Percentiles rank a stretch among this genome's conserved stretches.
Conservation (phyloP, 2,113 vertebrate genomes). For the Microcebus tavaratra region DNA sequence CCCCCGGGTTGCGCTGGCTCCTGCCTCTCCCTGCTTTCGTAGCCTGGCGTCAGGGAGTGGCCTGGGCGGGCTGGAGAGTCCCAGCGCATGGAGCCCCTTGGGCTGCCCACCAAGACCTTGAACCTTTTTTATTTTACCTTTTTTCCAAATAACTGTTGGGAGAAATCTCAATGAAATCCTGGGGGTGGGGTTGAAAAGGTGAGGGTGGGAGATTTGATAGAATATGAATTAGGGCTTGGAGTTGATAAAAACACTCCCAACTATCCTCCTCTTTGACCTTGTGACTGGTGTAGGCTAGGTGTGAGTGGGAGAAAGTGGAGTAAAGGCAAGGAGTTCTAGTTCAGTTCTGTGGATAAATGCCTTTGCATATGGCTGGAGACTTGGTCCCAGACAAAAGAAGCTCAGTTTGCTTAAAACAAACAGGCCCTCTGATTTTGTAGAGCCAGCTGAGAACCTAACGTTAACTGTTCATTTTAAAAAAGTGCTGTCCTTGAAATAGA, state of each 20-base stretch:
- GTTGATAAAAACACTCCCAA: constrained; percentile 18
- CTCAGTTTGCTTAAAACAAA: neutral
- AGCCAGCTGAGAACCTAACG: neutral
- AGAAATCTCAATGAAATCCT: constrained; percentile 64
- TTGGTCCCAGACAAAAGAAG: neutral
- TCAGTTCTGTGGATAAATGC: constrained; percentile 3
- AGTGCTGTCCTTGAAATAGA: constrained; percentile 39
- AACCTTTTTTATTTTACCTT: constrained; percentile 69
- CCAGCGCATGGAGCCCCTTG: constrained; percentile 77
- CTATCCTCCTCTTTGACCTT: neutral
- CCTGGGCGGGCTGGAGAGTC: constrained; percentile 72
- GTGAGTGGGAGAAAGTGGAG: neutral
- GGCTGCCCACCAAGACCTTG: constrained; percentile 78
- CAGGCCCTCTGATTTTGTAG: constrained; percentile 42
- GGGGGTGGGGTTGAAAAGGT: constrained; percentile 43
- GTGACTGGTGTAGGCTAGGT: neutral
- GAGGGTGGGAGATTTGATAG: constrained; percentile 4
- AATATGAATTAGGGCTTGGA: neutral
- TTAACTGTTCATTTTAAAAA: neutral
- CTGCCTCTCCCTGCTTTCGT: constrained; percentile 73
- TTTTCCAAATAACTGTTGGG: constrained; percentile 69
- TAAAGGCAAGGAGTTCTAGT: neutral
- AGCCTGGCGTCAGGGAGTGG: constrained; percentile 76
- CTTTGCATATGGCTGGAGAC: constrained; percentile 1
- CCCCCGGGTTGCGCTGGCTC: constrained; percentile 76